phyloP scores from a whole-genome alignment of 2,113 vertebrate genomes.

The Psophia crepitans region DNA sequence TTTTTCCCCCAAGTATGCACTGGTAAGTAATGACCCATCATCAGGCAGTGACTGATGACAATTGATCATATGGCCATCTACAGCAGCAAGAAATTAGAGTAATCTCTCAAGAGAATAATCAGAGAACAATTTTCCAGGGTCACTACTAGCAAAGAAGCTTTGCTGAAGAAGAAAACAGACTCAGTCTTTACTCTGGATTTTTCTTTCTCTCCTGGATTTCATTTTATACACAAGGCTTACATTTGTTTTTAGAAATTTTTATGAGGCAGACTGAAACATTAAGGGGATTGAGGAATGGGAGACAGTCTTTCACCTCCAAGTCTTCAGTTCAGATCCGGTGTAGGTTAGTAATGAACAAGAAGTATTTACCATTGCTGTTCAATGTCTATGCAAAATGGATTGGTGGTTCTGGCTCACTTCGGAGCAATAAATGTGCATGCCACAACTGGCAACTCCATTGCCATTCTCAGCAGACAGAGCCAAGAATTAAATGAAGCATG shows the following conservation, averaged over 20 bases:
- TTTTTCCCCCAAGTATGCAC: conserved; percentile 6
- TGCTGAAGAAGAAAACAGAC: conserved; percentile 49
- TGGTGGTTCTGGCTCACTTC: conserved; percentile 44
- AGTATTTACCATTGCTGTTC: conserved; percentile 26
- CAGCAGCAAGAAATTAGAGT: conserved; percentile 55
- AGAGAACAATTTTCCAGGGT: conserved; percentile 44
- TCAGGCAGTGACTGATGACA: conserved; percentile 50
- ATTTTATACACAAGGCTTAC: conserved; percentile 38
- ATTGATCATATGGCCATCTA: conserved; percentile 57
- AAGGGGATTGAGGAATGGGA: conserved; percentile 38
- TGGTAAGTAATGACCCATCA: conserved; percentile 63
- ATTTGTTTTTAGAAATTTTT: conserved; percentile 45
- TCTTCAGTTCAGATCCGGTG: background rate
- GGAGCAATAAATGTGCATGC: conserved; percentile 33
- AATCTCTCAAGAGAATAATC: conserved; percentile 61
- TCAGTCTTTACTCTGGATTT: background rate
- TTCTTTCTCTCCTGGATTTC: conserved; percentile 40
- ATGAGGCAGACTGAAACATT: conserved; percentile 29
- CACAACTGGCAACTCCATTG: conserved; percentile 8
- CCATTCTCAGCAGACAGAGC: conserved; percentile 4
- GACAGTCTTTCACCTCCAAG: conserved; percentile 23
- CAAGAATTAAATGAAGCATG: conserved; percentile 38
- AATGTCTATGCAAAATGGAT: conserved; percentile 20
- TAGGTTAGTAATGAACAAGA: conserved; percentile 16
- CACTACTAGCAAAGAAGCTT: conserved; percentile 34